Percentiles rank a stretch among this genome's conserved stretches.
phyloP scores from a whole-genome alignment of 1,140 invertebrate genomes.

The Drosophila nasuta region DNA sequence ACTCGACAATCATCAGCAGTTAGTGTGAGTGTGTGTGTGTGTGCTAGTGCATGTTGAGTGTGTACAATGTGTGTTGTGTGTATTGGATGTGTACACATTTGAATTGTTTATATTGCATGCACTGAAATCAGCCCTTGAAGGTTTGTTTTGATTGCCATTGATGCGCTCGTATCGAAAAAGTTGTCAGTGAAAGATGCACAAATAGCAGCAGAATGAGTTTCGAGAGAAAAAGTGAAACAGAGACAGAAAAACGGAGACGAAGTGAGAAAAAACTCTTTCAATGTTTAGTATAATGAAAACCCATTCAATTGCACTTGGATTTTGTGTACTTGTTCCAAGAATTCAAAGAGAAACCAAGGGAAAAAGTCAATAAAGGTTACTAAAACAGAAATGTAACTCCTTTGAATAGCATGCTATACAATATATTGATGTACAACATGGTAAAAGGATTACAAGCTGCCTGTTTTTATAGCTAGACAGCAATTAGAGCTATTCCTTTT shows the following conservation, averaged over 20 bases:
- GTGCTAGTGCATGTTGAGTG: slow-evolving; percentile 23
- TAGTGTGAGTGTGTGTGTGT: slow-evolving; percentile 55
- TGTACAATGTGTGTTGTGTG: slow-evolving; percentile 11
- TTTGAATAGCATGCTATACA: slow-evolving; percentile 26
- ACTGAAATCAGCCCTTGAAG: slow-evolving; percentile 77
- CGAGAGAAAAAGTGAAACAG: not conserved
- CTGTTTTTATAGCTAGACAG: not conserved
- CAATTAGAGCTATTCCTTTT: slow-evolving; percentile 21
- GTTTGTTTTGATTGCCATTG: slow-evolving; percentile 77
- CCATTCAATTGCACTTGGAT: slow-evolving; percentile 66
- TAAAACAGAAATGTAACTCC: slow-evolving; percentile 5
- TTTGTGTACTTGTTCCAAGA: slow-evolving; percentile 43
- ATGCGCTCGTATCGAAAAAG: slow-evolving; percentile 64
- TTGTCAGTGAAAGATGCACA: slow-evolving; percentile 21
- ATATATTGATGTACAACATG: slow-evolving; percentile 17
- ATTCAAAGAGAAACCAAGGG: not conserved
- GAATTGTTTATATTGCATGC: slow-evolving; percentile 77
- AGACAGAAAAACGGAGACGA: not conserved
- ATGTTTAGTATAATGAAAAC: slow-evolving; percentile 64
- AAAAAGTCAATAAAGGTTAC: slow-evolving; percentile 18
- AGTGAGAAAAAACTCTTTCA: slow-evolving; percentile 16
- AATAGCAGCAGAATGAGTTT: slow-evolving; percentile 6
- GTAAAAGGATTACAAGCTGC: slow-evolving; percentile 12
- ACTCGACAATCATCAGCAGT: slow-evolving; percentile 19
- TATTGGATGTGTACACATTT: slow-evolving; percentile 58